These are phyloP conservation scores for chimpanzee (Pan troglodytes) DNA, from an alignment of 2,113 vertebrate genomes.

Conservation along the genomic window DNA sequence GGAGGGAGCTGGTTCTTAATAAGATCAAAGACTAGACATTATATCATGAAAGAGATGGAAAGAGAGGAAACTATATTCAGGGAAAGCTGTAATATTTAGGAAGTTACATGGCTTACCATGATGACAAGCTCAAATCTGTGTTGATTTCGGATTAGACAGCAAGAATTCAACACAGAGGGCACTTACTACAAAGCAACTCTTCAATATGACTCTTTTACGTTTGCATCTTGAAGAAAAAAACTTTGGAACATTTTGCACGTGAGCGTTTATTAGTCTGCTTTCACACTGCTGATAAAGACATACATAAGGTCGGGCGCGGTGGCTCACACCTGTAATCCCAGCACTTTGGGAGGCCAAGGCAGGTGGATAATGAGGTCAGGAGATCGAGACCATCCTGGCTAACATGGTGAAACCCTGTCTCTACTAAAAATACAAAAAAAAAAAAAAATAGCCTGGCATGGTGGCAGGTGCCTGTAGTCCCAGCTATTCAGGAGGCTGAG, in stretches of 20 bases:
- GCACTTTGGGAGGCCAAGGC: no score
- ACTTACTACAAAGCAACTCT: conserved; percentile 45
- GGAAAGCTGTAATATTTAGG: conserved; percentile 5
- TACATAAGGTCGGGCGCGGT: no score
- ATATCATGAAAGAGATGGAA: not conserved
- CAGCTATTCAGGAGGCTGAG: no score
- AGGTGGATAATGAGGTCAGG: no score
- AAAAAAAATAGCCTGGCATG: no score
- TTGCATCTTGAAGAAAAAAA: conserved; percentile 17
- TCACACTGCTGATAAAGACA: no score
- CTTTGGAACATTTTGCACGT: not conserved
- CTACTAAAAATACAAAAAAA: no score
- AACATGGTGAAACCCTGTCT: no score
- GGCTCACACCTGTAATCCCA: no score
- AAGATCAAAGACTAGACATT: conserved; percentile 44
- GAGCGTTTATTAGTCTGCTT: no score
- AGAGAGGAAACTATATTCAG: not conserved
- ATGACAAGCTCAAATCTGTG: conserved; percentile 40
- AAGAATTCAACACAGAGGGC: not conserved
- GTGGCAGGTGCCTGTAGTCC: no score
- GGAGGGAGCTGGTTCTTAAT: not conserved
- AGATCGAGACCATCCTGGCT: no score
- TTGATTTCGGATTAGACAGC: conserved; percentile 5
- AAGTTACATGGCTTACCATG: not conserved
- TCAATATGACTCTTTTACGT: conserved; percentile 29